Evolutionary conservation across 2,888 invertebrate species (phyloP), one percentile per base, ranked within the genome.

Genomic region (Drosophila falleni): DNA sequence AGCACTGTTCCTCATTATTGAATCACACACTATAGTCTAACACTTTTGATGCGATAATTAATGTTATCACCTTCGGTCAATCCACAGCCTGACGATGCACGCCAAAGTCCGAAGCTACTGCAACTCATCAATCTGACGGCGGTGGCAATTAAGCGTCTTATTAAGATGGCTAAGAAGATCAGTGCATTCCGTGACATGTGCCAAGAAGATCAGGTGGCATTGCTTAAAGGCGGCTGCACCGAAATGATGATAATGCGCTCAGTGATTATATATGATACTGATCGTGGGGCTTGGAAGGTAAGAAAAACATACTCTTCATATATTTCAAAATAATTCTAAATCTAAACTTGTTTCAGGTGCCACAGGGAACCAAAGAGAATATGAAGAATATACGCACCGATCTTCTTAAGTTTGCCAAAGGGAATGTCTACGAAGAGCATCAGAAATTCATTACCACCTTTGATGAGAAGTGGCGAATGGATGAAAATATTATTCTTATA

Each of bases 221-320:
- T 93, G 42, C 82, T 93, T 5, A 93, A 93, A 88, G 98, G 98
- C 0, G 98, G 98, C 1, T 98, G 98, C 90, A 98, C 98, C 51
- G 99, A 99, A 93, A 97, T 99, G 95, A 96, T 99, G 95, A 96
- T 99, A 65, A 94, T 99, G 56, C 94, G 98, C 13, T 98, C 98
- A 77, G 97, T 97, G 0, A 96, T 97, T 94, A 97, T 97, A 50
- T 99, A 98, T 90, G 98, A 98, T 90, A 87, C 90, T 46, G 97
- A 97, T 80, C 95, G 96, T 80, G 96, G 97, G 88, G 96, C 96
- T 54, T 99, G 99, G 99, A 96, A 96, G 94, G 97, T 97, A 90
- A 35, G 35, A 0, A 0, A 29, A 3, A n/a, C 19, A 9, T 13
- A 26, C 5, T 26, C 8, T 1, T 6, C 0, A 15, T 26, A 1